Conservation (phyloP, 2,888 invertebrate species). For the Phyllotreta cruciferae region DNA sequence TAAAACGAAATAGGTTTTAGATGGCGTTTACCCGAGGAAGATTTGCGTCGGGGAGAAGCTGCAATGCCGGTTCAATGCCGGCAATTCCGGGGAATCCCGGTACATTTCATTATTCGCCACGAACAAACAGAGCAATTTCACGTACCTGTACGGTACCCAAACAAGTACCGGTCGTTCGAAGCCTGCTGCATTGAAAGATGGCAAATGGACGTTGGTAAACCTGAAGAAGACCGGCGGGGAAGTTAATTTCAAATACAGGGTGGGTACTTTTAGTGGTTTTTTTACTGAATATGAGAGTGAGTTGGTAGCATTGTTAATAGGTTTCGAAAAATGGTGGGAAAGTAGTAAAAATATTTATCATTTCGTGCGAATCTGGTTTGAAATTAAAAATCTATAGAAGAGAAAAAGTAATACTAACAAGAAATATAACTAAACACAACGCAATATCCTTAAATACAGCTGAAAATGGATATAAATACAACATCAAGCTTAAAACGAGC, state of each 20-base stretch:
- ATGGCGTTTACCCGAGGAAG: not conserved
- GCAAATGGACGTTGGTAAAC: not conserved
- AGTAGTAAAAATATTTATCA: not conserved
- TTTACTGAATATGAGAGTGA: not conserved
- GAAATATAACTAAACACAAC: slow-evolving; percentile 3
- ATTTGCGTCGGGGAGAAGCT: slow-evolving; percentile 1
- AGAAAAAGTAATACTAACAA: slow-evolving; percentile 1
- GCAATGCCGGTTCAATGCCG: not conserved
- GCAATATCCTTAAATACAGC: not conserved
- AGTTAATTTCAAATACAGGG: slow-evolving; percentile 1
- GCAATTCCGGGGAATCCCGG: not conserved
- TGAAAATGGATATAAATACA: slow-evolving; percentile 4
- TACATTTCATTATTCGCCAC: slow-evolving; percentile 6
- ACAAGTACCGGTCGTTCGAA: not conserved
- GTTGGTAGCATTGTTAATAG: not conserved
- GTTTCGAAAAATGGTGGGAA: not conserved
- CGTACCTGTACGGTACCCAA: not conserved
- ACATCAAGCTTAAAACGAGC: not conserved
- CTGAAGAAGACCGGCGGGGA: slow-evolving; percentile 6
- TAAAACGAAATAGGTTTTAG: not conserved
- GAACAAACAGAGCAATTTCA: slow-evolving; percentile 2
- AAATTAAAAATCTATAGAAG: slow-evolving; percentile 2
- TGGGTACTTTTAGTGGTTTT: not conserved
- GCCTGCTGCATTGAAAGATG: not conserved
- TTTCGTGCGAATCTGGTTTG: not conserved